Percentiles rank a stretch among this genome's conserved stretches.
Evolutionary conservation across 2,797 vertebrate genomes (phyloP).

Genomic region (Gymnoscopelus microlampas): DNA sequence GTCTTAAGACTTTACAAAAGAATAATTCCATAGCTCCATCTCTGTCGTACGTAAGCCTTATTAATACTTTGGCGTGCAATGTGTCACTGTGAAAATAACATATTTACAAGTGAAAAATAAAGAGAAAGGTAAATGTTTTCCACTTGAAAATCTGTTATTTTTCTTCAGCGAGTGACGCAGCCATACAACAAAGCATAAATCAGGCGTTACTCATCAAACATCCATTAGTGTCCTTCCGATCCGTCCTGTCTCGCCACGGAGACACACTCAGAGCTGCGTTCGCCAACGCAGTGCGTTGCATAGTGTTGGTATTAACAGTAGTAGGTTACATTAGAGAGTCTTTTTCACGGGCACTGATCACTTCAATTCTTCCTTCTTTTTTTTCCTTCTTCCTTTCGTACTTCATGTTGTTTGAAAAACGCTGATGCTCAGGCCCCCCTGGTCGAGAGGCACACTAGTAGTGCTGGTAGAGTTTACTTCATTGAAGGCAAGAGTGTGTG

Average conservation of each 20-base stretch:
- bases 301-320: constrained; percentile 57
- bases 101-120: no score
- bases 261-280: constrained; percentile 33
- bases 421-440: neutral
- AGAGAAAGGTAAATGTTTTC: no score
- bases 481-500: constrained; percentile 11
- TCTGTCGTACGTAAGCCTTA: neutral
- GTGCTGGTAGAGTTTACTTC: neutral
- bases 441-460: constrained; percentile 26
- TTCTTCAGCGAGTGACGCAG: no score
- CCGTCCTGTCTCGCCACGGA: neutral
- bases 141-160: no score
- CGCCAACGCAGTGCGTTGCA: constrained; percentile 52
- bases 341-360: neutral
- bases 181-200: neutral
- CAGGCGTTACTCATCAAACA: constrained; percentile 1
- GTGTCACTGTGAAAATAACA: no score
- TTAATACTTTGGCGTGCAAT: no score
- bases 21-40: constrained; percentile 22
- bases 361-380: neutral
- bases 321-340: neutral
- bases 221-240: constrained; percentile 40
- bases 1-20: neutral
- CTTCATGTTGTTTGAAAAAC: constrained; percentile 34
- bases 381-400: neutral